These are phyloP conservation scores for Leucophenga varia DNA, from an alignment of 1,140 invertebrate species.

Conservation along the genomic window DNA sequence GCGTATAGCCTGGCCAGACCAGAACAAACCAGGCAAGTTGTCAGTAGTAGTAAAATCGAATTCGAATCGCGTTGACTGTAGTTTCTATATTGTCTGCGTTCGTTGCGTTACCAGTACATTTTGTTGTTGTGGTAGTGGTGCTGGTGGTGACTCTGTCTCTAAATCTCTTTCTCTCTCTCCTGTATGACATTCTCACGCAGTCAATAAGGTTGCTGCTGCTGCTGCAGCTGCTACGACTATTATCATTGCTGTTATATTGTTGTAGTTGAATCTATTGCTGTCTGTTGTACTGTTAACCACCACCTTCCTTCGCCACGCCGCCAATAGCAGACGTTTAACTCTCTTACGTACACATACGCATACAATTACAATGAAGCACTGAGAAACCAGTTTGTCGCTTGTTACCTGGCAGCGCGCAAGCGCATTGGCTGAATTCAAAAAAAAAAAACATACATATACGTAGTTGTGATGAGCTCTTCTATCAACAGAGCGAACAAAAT, in stretches of 20 bases:
- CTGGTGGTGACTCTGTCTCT: slow-evolving; percentile 10
- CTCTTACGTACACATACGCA: slow-evolving; percentile 43
- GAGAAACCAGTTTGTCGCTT: no score
- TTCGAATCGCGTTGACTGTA: background rate
- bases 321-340: slow-evolving; percentile 35
- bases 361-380: slow-evolving; percentile 2
- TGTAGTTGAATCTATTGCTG: slow-evolving; percentile 6
- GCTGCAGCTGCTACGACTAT: background rate
- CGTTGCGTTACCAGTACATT: background rate
- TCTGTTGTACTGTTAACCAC: slow-evolving; percentile 12
- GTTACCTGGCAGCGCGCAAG: slow-evolving; percentile 22
- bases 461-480: slow-evolving; percentile 41
- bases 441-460: no score
- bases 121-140: slow-evolving; percentile 3
- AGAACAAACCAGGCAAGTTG: background rate
- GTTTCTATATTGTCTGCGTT: slow-evolving; percentile 2
- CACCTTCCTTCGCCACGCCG: slow-evolving; percentile 21
- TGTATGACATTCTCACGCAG: slow-evolving; percentile 2
- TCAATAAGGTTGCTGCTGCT: background rate
- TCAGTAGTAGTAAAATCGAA: background rate
- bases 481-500: slow-evolving; percentile 34
- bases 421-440: slow-evolving; percentile 33
- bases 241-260: slow-evolving; percentile 4
- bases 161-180: slow-evolving; percentile 12
- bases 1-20: background rate